Base-by-base conservation (phyloP, 2,113 vertebrate genomes). In the Pardalotus punctatus region DNA sequence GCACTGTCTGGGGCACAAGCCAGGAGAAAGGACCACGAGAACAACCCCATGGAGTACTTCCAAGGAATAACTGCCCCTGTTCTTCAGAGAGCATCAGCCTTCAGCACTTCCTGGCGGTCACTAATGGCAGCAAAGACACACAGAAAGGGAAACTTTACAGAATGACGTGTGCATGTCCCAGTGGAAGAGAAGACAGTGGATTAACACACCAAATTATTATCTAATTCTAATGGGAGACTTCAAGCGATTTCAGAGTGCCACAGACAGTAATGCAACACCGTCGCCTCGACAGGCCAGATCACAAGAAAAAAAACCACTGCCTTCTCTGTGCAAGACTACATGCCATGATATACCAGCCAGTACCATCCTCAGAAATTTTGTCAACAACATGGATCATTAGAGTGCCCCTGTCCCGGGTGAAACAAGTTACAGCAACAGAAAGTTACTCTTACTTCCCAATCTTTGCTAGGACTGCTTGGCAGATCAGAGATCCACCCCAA, bases 401-500 rank as follows among this genome's bases (percentile, higher is more conserved):
- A 28, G 57, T 13, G 35, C 2, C 64, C 19, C 19, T 22, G 29
- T 17, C 22, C 60, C 1, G 3, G 10, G 28, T 9, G 22, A 95
- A 93, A 60, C 31, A 35, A 92, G 23, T 16, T 24, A 42, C 36
- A 72, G 48, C 27, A 71, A 48, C 11, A 29, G 25, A n/a, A 58
- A 23, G 7, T 13, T 67, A 0, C 50, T 83, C 38, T 48, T 29
- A 47, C 0, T 1, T 4, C 45, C 24, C 22, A 23, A 4, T 12
- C 73, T 67, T 22, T 45, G 9, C 19, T 11, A 51, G 38, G 24
- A 33, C 43, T 33, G 36, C 70, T 31, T 13, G 13, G 54, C 33
- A 69, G 38, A 72, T 25, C 17, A 33, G 35, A 73, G 67, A 70
- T 60, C 45, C 10, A 7, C 11, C 9, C 22, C 47, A 58, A 5